Evolutionary conservation across 2,888 invertebrate genomes (phyloP).

Genomic region (Neoaliturus tenellus): DNA sequence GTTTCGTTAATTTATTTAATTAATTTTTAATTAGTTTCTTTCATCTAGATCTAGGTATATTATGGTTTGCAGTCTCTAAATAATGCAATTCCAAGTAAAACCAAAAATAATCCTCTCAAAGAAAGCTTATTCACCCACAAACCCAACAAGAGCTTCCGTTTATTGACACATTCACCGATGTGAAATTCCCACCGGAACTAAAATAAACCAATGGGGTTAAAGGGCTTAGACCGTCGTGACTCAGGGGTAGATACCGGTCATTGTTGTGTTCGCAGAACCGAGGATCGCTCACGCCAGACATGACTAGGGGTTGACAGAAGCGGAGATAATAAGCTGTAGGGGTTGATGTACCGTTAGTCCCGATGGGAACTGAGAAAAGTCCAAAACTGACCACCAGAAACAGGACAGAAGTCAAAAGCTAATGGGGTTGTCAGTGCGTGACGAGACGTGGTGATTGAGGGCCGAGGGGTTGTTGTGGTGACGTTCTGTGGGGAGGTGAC

Average conservation of each 20-base stretch:
- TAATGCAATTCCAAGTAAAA: too few species aligned
- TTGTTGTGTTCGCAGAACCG: constrained; percentile 5
- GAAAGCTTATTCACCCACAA: too few species aligned
- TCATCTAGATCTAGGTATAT: too few species aligned
- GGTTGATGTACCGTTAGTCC: neutral
- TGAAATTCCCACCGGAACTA: constrained; percentile 12
- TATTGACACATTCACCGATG: too few species aligned
- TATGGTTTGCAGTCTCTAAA: too few species aligned
- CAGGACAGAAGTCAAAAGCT: neutral
- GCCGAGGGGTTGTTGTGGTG: neutral
- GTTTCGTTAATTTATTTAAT: too few species aligned
- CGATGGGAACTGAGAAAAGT: neutral
- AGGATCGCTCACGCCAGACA: constrained; percentile 1
- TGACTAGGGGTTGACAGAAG: neutral
- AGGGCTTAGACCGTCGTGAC: neutral
- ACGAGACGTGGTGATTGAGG: neutral
- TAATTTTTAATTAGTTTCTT: too few species aligned
- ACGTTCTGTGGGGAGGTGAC: too few species aligned
- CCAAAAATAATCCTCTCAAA: too few species aligned
- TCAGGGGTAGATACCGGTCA: neutral
- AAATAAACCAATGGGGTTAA: constrained; percentile 7
- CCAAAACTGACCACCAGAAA: constrained; percentile 12
- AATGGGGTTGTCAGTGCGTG: neutral
- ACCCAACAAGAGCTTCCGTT: constrained; percentile 14
- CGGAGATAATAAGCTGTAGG: constrained; percentile 10